Evolutionary conservation across 2,113 vertebrate genomes (phyloP).

Genomic region (Hymenochirus boettgeri): DNA sequence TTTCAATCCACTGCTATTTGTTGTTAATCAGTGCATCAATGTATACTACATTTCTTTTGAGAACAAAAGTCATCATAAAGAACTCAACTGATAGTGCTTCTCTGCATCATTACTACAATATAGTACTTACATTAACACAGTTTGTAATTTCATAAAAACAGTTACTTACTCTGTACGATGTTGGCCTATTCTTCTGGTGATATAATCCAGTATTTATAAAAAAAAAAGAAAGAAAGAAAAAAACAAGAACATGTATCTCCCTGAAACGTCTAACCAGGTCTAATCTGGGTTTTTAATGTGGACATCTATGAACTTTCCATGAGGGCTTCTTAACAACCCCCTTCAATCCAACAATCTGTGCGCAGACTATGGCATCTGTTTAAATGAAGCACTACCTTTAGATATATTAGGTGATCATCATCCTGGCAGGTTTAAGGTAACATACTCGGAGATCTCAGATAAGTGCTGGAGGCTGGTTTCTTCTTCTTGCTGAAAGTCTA

Average conservation of each 20-base stretch:
- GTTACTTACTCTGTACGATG: too few species aligned
- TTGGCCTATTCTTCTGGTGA: too few species aligned
- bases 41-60: too few species aligned
- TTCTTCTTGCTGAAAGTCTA: conserved; percentile 39
- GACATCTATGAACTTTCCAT: conserved; percentile 3
- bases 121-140: too few species aligned
- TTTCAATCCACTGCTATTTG: too few species aligned
- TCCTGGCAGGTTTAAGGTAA: conserved; percentile 33
- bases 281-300: neutral
- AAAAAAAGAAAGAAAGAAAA: too few species aligned
- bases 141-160: too few species aligned
- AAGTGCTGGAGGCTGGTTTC: conserved; percentile 23
- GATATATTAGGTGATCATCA: conserved; percentile 27
- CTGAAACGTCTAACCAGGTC: neutral
- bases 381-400: conserved; percentile 13
- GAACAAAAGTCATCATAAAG: too few species aligned
- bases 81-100: too few species aligned
- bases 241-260: neutral
- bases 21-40: too few species aligned
- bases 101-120: too few species aligned
- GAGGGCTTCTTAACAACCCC: neutral
- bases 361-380: conserved; percentile 10
- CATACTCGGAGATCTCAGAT: conserved; percentile 30
- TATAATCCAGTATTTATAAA: too few species aligned
- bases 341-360: conserved; percentile 29